Conservation (phyloP, 2,113 vertebrate species). For the Hiodon tergisus region DNA sequence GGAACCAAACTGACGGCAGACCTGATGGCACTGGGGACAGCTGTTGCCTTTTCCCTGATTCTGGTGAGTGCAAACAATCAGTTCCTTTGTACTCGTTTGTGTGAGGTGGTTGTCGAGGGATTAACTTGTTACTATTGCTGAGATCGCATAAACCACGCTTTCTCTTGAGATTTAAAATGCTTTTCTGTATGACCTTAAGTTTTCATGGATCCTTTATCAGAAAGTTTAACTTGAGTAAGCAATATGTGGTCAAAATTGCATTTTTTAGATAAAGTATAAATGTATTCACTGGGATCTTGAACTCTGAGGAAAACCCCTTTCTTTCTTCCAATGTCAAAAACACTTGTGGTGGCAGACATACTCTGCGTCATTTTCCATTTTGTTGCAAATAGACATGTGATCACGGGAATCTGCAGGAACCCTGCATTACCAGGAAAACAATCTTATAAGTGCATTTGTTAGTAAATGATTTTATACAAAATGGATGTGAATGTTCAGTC, state of each 20-base stretch:
- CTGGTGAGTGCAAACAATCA: slow-evolving; percentile 46
- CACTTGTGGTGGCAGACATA: slow-evolving; percentile 42
- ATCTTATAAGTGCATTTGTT: background rate
- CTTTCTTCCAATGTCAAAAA: slow-evolving; percentile 59
- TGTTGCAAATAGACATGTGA: background rate
- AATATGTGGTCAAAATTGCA: background rate
- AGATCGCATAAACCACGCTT: background rate
- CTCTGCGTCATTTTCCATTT: slow-evolving; percentile 15
- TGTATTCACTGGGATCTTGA: background rate
- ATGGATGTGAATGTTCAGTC: background rate
- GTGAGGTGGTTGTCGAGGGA: background rate
- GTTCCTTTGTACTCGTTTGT: background rate
- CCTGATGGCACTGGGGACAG: slow-evolving; percentile 47
- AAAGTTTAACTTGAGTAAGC: background rate
- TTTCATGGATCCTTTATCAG: background rate
- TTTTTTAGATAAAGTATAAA: background rate
- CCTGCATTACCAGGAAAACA: background rate
- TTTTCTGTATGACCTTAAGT: background rate
- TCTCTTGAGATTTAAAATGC: background rate
- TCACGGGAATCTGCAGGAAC: background rate
- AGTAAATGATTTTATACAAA: background rate
- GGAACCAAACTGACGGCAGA: slow-evolving; percentile 25
- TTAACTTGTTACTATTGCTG: background rate
- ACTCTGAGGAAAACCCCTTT: slow-evolving; percentile 1
- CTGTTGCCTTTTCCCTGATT: slow-evolving; percentile 35